Evolutionary conservation across 2,113 vertebrate species (phyloP).

Genomic region (Coryphaenoides rupestris): DNA sequence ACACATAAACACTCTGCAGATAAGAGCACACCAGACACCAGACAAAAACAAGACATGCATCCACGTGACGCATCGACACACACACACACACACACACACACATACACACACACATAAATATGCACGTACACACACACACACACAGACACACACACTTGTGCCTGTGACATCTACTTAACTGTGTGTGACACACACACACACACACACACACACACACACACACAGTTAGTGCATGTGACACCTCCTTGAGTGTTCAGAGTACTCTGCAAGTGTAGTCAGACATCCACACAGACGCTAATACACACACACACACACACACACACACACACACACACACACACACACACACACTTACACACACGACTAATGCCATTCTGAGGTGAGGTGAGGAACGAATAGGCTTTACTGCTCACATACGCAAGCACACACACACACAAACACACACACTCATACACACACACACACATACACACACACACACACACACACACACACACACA

Average conservation of each 20-base stretch:
- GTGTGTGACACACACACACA: slow-evolving; percentile 32
- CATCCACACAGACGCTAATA: neutral
- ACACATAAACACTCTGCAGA: too few species aligned
- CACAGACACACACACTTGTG: slow-evolving; percentile 14
- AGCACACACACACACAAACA: too few species aligned
- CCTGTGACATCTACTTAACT: too few species aligned
- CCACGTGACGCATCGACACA: neutral
- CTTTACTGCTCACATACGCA: too few species aligned
- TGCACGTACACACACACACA: neutral
- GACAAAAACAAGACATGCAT: too few species aligned
- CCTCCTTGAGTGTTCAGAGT: too few species aligned
- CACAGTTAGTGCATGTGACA: too few species aligned
- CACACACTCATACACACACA: neutral
- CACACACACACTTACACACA: too few species aligned
- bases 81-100: slow-evolving; percentile 18
- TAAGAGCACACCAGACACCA: slow-evolving; percentile 32
- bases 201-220: neutral
- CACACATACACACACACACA: neutral
- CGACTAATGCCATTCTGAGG: too few species aligned
- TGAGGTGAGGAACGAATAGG: too few species aligned
- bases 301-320: neutral
- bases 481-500: slow-evolving; percentile 1
- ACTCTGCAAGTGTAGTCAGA: too few species aligned
- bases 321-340: neutral
- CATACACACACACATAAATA: too few species aligned